These are phyloP conservation scores for Synergus umbraculus DNA, from an alignment of 2,888 invertebrate species.

Conservation along the genomic window DNA sequence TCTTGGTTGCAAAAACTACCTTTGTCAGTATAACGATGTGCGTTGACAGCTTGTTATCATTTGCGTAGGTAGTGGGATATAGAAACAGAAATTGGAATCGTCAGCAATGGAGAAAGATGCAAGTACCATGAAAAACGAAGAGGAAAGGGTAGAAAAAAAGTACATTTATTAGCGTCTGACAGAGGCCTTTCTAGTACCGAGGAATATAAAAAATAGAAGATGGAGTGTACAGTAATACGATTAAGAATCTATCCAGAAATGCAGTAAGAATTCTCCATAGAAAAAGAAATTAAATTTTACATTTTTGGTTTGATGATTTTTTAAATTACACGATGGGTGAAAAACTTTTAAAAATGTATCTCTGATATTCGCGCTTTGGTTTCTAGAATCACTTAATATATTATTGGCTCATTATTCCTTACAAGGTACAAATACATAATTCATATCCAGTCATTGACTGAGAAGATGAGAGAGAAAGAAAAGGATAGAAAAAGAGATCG, in stretches of 20 bases:
- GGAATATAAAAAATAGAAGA: conserved; percentile 4
- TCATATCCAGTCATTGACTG: conserved; percentile 19
- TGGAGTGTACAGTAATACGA: conserved; percentile 3
- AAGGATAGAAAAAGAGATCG: no score
- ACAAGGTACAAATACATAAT: conserved; percentile 35
- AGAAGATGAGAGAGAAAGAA: conserved; percentile 7
- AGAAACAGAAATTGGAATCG: conserved; percentile 40
- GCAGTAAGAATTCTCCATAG: background rate
- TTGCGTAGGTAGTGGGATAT: conserved; percentile 41
- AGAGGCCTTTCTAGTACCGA: conserved; percentile 21
- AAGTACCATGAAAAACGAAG: conserved; percentile 3
- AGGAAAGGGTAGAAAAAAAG: conserved; percentile 9
- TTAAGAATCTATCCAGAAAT: background rate
- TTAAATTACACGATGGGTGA: background rate
- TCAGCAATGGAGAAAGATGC: background rate
- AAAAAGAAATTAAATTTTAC: background rate
- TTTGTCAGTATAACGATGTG: conserved; percentile 45
- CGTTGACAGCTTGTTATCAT: conserved; percentile 44
- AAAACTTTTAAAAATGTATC: no score
- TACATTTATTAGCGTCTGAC: conserved; percentile 30
- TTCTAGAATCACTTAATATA: conserved; percentile 30
- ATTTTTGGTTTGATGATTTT: background rate
- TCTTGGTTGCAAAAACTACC: conserved; percentile 44
- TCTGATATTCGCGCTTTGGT: background rate
- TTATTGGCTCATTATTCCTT: conserved; percentile 32